These are phyloP conservation scores for Altica lythri DNA, from an alignment of 2,888 invertebrate genomes.

Conservation along the genomic window DNA sequence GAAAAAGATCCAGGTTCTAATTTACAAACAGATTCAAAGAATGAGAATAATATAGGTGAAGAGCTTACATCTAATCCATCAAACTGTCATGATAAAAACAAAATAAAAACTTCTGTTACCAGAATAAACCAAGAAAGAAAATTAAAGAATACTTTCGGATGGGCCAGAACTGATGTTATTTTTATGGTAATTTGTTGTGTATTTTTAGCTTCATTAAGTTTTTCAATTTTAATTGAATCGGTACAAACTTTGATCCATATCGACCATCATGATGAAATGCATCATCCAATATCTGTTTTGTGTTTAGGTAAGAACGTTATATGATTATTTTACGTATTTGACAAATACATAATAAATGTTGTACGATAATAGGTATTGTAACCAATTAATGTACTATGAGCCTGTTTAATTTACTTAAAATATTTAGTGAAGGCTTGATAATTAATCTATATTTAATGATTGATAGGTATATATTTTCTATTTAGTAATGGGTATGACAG, in stretches of 20 bases:
- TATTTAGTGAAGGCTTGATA: too few species aligned
- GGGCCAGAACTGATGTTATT: constrained; percentile 89
- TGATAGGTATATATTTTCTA: too few species aligned
- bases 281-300: constrained; percentile 74
- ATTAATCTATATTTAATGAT: too few species aligned
- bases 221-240: constrained; percentile 81
- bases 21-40: constrained; percentile 27
- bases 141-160: constrained; percentile 87
- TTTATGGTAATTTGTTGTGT: constrained; percentile 81
- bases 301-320: constrained; percentile 64
- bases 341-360: too few species aligned
- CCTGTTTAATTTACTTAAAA: too few species aligned
- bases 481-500: too few species aligned
- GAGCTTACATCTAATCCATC: constrained; percentile 29
- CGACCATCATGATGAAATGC: constrained; percentile 73
- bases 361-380: too few species aligned
- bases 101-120: constrained; percentile 32
- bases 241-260: constrained; percentile 80
- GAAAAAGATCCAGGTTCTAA: constrained; percentile 32
- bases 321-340: too few species aligned
- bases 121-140: constrained; percentile 62
- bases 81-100: constrained; percentile 37
- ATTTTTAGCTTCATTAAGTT: constrained; percentile 80
- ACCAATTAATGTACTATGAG: too few species aligned
- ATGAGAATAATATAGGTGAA: constrained; percentile 32